A percentile compares a stretch with the other conserved stretches of the same genome.
Evolutionary conservation across 2,797 vertebrate species (phyloP).

Genomic region (Eupleurogrammus muticus): DNA sequence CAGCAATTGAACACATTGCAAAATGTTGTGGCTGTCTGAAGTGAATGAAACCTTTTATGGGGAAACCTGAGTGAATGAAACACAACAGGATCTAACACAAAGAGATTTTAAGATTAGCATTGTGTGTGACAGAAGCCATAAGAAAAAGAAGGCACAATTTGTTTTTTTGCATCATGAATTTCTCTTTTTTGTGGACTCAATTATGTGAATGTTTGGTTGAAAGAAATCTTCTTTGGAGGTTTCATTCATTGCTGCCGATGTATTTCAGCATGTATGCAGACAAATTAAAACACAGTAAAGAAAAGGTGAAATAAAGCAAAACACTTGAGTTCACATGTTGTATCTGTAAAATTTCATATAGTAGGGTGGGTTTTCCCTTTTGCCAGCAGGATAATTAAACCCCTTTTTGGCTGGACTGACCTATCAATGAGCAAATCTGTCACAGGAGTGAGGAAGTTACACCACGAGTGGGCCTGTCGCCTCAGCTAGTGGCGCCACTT

Average conservation of each 20-base stretch:
- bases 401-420: too few relatives aligned
- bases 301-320: neutral
- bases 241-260: slow-evolving; percentile 33
- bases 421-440: too few relatives aligned
- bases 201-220: neutral
- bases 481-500: too few relatives aligned
- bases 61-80: neutral
- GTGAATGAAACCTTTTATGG: neutral
- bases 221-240: slow-evolving; percentile 43
- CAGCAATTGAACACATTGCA: neutral
- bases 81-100: neutral
- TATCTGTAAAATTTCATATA: slow-evolving; percentile 1
- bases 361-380: slow-evolving; percentile 49
- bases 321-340: neutral
- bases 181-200: neutral
- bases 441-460: too few relatives aligned
- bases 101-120: slow-evolving; percentile 3
- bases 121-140: slow-evolving; percentile 1
- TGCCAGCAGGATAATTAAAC: neutral
- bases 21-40: neutral
- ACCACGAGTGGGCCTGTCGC: too few relatives aligned
- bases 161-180: slow-evolving; percentile 45
- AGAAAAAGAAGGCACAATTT: slow-evolving; percentile 65
- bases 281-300: slow-evolving; percentile 26
- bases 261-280: slow-evolving; percentile 12